Conservation (phyloP, 2,888 invertebrate genomes). For the Rhagophthalmus giganteus region DNA sequence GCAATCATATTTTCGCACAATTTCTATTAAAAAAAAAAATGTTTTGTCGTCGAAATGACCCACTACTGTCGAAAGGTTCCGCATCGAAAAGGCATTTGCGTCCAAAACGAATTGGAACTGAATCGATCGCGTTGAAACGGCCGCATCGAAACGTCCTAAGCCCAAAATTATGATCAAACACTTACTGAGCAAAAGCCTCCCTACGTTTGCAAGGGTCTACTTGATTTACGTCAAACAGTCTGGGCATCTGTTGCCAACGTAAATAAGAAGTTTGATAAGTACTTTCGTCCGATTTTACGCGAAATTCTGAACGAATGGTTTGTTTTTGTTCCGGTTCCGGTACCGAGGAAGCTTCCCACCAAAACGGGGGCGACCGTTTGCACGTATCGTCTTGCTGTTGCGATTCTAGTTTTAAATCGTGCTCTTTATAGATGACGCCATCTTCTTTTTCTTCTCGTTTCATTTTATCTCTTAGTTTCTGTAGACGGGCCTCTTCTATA, state of each 20-base stretch:
- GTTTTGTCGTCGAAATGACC: no score
- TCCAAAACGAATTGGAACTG: no score
- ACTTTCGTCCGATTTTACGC: conserved; percentile 3
- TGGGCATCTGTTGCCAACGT: conserved; percentile 60
- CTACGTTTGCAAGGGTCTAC: conserved; percentile 47
- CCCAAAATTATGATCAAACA: no score
- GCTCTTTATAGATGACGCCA: background rate
- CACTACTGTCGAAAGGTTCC: no score
- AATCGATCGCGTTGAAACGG: no score
- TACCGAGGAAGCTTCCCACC: conserved; percentile 41
- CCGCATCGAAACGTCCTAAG: no score
- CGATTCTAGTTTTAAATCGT: background rate
- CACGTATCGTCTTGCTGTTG: conserved; percentile 30
- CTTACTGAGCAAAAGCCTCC: conserved; percentile 47
- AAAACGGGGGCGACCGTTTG: conserved; percentile 42
- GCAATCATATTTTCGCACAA: no score
- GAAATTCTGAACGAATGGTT: background rate
- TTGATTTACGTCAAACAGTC: conserved; percentile 50
- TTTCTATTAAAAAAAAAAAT: no score
- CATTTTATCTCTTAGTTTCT: conserved; percentile 48
- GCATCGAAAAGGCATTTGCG: no score
- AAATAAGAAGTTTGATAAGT: conserved; percentile 38
- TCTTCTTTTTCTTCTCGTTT: conserved; percentile 40
- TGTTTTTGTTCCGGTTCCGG: conserved; percentile 1
- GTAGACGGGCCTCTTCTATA: conserved; percentile 53